phyloP scores from a whole-genome alignment of 2,113 vertebrate species.

The Onychostoma macrolepis region DNA sequence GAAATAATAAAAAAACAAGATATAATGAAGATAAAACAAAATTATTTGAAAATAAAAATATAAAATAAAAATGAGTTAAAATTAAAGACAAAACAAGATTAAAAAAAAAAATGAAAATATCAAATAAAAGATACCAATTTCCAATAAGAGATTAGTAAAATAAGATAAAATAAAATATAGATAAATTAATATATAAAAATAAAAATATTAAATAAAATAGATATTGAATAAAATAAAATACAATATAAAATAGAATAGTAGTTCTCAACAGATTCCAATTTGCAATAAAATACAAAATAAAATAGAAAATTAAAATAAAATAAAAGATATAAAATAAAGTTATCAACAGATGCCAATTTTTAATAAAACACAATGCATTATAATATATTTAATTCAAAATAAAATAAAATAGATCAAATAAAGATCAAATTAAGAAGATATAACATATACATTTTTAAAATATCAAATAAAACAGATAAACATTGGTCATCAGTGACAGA shows the following conservation, averaged over 20 bases:
- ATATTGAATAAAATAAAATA: too few species aligned
- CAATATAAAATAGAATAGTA: background rate
- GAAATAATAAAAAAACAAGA: too few species aligned
- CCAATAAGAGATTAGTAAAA: background rate
- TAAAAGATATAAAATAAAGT: background rate
- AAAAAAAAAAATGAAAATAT: background rate
- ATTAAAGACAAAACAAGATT: too few species aligned
- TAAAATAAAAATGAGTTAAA: background rate
- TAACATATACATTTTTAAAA: background rate
- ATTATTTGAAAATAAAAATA: too few species aligned
- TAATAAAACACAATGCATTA: background rate
- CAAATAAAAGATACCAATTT: background rate
- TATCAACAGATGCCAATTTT: background rate
- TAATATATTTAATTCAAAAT: background rate
- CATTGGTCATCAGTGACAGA: background rate
- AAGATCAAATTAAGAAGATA: background rate
- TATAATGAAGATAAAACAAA: too few species aligned
- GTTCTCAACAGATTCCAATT: background rate
- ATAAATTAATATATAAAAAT: too few species aligned
- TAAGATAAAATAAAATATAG: too few species aligned
- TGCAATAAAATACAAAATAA: background rate
- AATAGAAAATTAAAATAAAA: background rate
- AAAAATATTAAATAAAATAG: too few species aligned
- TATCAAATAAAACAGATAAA: background rate
- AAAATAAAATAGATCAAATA: background rate